A percentile compares a stretch with the other conserved stretches of the same genome.
Conservation (phyloP, 2,888 invertebrate genomes). For the Maniola hyperantus region DNA sequence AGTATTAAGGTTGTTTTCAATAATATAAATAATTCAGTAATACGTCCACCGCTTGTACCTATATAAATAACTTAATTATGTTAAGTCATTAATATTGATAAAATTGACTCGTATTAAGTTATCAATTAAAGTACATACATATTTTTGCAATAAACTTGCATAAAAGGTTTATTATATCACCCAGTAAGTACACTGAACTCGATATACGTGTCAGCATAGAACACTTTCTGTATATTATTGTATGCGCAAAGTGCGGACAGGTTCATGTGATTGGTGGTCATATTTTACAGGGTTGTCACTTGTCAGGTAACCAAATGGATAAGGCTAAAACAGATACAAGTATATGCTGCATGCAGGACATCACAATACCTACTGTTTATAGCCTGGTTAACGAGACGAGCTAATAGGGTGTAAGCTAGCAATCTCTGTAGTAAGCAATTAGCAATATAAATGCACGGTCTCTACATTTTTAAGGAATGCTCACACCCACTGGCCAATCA, state of each 20-base stretch:
- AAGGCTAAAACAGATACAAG: too few species aligned
- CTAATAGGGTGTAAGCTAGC: too few species aligned
- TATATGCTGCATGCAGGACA: too few species aligned
- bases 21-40: background rate
- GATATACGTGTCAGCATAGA: slow-evolving; percentile 33
- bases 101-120: slow-evolving; percentile 18
- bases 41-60: background rate
- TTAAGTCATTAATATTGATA: slow-evolving; percentile 46
- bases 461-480: too few species aligned
- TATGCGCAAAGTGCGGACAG: slow-evolving; percentile 32
- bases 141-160: slow-evolving; percentile 24
- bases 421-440: too few species aligned
- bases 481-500: too few species aligned
- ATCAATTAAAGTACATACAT: slow-evolving; percentile 21
- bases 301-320: background rate
- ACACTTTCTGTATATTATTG: slow-evolving; percentile 18
- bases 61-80: background rate
- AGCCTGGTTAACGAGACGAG: too few species aligned
- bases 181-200: slow-evolving; percentile 27
- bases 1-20: too few species aligned
- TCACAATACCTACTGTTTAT: too few species aligned
- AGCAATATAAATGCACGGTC: too few species aligned
- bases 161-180: slow-evolving; percentile 33
- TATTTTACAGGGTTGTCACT: slow-evolving; percentile 26
- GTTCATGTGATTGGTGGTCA: slow-evolving; percentile 29